These are phyloP conservation scores for Ostrea denselamellosa DNA, from an alignment of 1,140 invertebrate genomes.

Conservation along the genomic window DNA sequence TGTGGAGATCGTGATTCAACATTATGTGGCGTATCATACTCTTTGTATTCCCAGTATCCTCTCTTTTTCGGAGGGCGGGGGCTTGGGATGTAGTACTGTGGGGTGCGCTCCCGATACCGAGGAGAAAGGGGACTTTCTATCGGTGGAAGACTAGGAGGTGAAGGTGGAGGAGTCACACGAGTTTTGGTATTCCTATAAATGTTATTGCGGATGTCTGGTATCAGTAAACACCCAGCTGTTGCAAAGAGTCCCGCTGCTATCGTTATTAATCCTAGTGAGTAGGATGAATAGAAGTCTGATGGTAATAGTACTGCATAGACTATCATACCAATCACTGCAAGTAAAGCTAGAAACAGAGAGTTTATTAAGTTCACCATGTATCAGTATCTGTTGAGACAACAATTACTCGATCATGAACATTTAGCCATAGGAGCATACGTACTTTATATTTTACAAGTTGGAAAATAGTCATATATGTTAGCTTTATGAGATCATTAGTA, in stretches of 20 bases:
- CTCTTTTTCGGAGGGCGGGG: not conserved
- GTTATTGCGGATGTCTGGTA: slow-evolving; percentile 38
- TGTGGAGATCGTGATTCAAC: not conserved
- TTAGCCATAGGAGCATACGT: too few species aligned
- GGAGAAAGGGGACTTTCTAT: slow-evolving; percentile 1
- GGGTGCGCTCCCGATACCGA: not conserved
- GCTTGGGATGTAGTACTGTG: not conserved
- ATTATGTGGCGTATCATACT: not conserved
- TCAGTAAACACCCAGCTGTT: slow-evolving; percentile 41
- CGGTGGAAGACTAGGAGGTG: not conserved
- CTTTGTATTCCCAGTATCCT: slow-evolving; percentile 12
- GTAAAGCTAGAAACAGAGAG: slow-evolving; percentile 40
- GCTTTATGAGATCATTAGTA: too few species aligned
- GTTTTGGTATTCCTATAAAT: slow-evolving; percentile 22
- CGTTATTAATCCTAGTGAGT: slow-evolving; percentile 45
- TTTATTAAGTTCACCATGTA: not conserved
- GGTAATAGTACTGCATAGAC: slow-evolving; percentile 47
- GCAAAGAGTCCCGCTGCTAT: slow-evolving; percentile 46
- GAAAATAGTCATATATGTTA: too few species aligned
- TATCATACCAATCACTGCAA: slow-evolving; percentile 50
- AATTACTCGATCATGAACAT: too few species aligned
- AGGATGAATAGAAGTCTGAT: slow-evolving; percentile 36
- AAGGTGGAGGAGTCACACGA: slow-evolving; percentile 22
- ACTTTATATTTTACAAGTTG: too few species aligned
- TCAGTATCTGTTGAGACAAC: too few species aligned